Evolutionary conservation across 2,113 vertebrate species (phyloP).

Genomic region (Petrocephalus microphthalmus): DNA sequence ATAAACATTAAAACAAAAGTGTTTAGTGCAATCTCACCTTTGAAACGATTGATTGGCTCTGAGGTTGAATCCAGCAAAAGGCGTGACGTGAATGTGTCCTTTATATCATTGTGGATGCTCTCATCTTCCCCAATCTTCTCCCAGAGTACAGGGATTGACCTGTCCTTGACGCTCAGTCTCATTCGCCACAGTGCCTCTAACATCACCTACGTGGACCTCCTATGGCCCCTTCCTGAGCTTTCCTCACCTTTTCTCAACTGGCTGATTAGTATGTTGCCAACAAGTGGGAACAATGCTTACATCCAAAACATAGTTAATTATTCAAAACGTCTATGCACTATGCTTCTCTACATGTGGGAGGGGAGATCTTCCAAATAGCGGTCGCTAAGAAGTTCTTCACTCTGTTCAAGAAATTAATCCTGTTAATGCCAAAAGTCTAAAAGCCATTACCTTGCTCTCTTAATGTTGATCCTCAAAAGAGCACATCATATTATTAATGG

Average conservation of each 20-base stretch:
- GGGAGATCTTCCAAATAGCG: neutral
- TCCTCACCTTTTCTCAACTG: conserved; percentile 20
- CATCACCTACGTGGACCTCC: neutral
- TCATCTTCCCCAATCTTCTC: conserved; percentile 62
- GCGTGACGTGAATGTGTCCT: conserved; percentile 48
- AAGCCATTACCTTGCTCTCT: neutral
- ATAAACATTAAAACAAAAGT: neutral
- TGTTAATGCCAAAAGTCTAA: neutral
- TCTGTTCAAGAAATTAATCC: neutral
- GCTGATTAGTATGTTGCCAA: conserved; percentile 50
- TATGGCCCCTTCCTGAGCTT: neutral
- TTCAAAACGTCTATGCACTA: conserved; percentile 35
- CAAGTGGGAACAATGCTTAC: conserved; percentile 41
- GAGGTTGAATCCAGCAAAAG: conserved; percentile 51
- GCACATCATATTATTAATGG: neutral
- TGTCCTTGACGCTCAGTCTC: conserved; percentile 26
- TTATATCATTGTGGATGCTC: conserved; percentile 60
- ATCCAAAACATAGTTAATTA: conserved; percentile 33
- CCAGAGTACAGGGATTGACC: conserved; percentile 49
- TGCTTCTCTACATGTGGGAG: conserved; percentile 11
- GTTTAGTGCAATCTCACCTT: conserved; percentile 38
- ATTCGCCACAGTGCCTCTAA: conserved; percentile 44
- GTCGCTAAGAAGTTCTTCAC: neutral
- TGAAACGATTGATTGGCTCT: conserved; percentile 51
- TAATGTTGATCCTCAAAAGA: neutral